Conservation (phyloP, 2,888 invertebrate species). For the Drosophila nr. perissopoda region DNA sequence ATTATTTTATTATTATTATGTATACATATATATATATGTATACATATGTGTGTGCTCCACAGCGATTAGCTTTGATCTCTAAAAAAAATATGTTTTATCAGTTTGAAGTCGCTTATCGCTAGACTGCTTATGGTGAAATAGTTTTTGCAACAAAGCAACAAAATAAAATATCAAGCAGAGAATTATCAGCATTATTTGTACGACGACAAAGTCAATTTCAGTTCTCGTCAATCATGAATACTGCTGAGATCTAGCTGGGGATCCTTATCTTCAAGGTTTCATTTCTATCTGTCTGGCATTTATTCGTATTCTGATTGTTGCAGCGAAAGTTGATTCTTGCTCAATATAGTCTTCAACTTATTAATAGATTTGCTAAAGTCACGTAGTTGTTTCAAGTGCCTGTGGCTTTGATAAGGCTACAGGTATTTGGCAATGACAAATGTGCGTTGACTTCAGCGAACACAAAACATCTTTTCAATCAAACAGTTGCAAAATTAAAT, state of each 20-base stretch:
- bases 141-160: neutral
- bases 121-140: slow-evolving; percentile 27
- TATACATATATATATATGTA: neutral
- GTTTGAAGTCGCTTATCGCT: slow-evolving; percentile 4
- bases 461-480: neutral
- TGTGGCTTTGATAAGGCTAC: neutral
- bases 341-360: neutral
- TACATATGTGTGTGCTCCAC: neutral
- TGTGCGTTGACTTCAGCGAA: neutral
- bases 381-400: neutral
- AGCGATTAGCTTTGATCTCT: neutral
- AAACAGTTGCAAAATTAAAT: neutral
- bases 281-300: neutral
- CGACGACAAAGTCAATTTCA: neutral
- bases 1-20: neutral
- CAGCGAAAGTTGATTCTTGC: neutral
- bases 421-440: neutral
- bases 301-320: neutral
- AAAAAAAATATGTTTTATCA: slow-evolving; percentile 7
- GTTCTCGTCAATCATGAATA: neutral
- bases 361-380: neutral
- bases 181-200: neutral
- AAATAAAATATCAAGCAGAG: no score
- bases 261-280: neutral
- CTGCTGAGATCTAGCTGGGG: neutral